Percentiles rank a stretch among this genome's conserved stretches.
These are phyloP conservation scores for Axinella damicornis DNA, from an alignment of 37 sponge, comb jelly and placozoan species.

Conservation along the genomic window DNA sequence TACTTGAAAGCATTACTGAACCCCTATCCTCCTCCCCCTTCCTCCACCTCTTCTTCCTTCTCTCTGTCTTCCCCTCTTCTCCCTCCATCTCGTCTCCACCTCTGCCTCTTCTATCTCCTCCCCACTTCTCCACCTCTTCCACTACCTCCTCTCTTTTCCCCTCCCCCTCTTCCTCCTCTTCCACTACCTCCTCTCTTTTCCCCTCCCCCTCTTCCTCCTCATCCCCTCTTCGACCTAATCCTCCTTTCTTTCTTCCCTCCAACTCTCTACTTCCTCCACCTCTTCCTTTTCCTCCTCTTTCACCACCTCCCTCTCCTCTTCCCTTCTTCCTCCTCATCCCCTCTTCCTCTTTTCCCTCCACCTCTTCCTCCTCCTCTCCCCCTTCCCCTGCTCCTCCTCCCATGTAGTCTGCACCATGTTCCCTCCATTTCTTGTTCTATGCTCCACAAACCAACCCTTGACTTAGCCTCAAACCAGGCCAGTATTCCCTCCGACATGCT, in stretches of 20 bases:
- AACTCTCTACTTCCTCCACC: background rate
- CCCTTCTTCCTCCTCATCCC: constrained; percentile 4
- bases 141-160: no score
- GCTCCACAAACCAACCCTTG: no score
- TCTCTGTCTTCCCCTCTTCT: background rate
- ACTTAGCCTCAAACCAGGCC: no score
- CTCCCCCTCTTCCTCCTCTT: constrained; percentile 21
- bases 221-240: background rate
- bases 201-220: constrained; percentile 2
- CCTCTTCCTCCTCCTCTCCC: background rate
- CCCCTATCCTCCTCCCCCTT: no score
- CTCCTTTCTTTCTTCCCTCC: background rate
- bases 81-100: no score
- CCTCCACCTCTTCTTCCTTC: background rate
- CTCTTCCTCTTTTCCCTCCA: background rate
- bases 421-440: no score
- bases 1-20: no score
- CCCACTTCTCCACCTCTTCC: background rate
- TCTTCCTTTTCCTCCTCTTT: background rate
- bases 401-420: no score
- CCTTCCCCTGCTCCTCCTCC: background rate
- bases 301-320: constrained; percentile 2
- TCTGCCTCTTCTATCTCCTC: background rate
- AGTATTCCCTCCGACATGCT: no score
- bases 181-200: constrained; percentile 10